Conservation (phyloP, 2,888 invertebrate genomes). For the Zygaena filipendulae region DNA sequence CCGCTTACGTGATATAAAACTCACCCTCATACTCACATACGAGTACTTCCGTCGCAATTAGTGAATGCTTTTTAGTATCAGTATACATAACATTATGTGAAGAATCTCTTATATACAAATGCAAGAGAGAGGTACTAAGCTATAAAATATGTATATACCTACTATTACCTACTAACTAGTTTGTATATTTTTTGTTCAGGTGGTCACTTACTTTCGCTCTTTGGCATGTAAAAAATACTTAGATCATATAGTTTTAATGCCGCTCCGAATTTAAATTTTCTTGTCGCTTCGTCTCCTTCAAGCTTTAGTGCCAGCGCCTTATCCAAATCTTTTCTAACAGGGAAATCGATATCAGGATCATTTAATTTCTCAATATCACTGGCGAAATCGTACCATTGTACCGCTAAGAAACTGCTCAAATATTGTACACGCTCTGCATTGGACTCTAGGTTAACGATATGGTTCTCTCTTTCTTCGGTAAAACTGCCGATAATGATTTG, state of each 20-base stretch:
- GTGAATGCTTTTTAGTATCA: no score
- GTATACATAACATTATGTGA: no score
- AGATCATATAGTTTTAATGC: conserved; percentile 78
- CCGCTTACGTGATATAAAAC: no score
- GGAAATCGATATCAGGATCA: conserved; percentile 36
- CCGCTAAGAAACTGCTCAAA: conserved; percentile 62
- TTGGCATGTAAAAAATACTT: conserved; percentile 75
- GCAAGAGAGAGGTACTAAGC: no score
- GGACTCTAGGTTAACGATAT: conserved; percentile 70
- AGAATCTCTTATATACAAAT: no score
- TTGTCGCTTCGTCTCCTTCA: conserved; percentile 78
- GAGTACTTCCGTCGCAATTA: no score
- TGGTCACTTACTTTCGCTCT: conserved; percentile 75
- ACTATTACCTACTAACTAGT: no score
- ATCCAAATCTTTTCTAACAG: conserved; percentile 65
- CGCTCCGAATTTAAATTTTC: conserved; percentile 73
- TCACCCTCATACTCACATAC: no score
- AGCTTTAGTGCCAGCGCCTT: conserved; percentile 74
- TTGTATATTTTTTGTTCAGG: no score
- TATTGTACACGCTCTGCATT: conserved; percentile 75
- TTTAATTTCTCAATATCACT: conserved; percentile 44
- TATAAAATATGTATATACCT: no score
- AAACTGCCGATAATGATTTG: conserved; percentile 65
- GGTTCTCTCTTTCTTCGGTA: conserved; percentile 68
- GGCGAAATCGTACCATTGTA: conserved; percentile 57